Evolutionary conservation across 2,888 invertebrate genomes (phyloP).

Genomic region (Capitulum mitella): DNA sequence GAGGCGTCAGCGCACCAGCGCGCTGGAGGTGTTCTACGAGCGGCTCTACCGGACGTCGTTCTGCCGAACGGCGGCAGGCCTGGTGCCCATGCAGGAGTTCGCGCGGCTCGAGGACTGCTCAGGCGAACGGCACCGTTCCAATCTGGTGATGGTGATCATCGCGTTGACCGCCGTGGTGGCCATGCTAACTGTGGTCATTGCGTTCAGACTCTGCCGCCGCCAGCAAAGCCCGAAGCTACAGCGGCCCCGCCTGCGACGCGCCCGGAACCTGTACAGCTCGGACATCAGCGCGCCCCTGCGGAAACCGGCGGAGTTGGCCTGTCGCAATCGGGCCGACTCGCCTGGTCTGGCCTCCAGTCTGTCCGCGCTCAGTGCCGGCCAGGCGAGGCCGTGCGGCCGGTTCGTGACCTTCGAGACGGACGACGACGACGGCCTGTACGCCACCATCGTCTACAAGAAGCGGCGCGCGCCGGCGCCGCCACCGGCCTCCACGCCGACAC

Average conservation of each 20-base stretch:
- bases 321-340: too few relatives aligned
- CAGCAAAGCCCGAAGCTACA: not conserved
- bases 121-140: not conserved
- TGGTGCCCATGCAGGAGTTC: not conserved
- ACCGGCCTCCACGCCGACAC: not conserved
- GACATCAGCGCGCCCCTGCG: constrained; percentile 7
- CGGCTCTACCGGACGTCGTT: not conserved
- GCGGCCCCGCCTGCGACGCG: not conserved
- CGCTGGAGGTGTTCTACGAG: constrained; percentile 16
- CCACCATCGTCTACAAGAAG: constrained; percentile 17
- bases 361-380: not conserved
- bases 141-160: not conserved
- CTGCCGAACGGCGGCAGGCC: not conserved
- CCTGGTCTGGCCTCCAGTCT: not conserved
- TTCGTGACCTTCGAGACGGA: not conserved
- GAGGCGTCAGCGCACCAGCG: not conserved
- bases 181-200: not conserved
- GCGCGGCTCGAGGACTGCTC: not conserved
- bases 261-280: not conserved
- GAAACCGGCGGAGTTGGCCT: too few relatives aligned
- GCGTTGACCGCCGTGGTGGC: not conserved
- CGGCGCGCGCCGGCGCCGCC: constrained; percentile 6
- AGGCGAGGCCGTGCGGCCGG: not conserved
- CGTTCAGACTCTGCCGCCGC: not conserved
- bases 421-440: constrained; percentile 8